These are phyloP conservation scores for Stictonetta naevosa DNA, from an alignment of 2,113 vertebrate genomes.

Conservation along the genomic window DNA sequence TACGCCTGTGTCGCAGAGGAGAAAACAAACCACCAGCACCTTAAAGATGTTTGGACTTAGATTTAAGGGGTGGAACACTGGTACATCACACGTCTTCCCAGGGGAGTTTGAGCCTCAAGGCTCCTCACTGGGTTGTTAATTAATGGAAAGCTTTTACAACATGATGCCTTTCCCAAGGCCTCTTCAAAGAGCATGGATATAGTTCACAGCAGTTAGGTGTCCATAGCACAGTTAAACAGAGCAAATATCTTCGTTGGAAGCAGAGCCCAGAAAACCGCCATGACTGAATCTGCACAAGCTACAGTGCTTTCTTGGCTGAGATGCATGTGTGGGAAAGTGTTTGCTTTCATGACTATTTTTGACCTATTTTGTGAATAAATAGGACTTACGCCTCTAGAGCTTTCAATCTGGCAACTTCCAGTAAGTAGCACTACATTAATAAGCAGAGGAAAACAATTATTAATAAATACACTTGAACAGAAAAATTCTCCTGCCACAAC, in stretches of 20 bases:
- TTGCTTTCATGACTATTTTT: conserved; percentile 50
- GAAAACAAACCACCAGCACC: neutral
- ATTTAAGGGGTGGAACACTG: neutral
- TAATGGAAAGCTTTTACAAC: neutral
- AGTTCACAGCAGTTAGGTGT: neutral
- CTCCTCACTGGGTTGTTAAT: neutral
- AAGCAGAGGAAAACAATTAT: conserved; percentile 1
- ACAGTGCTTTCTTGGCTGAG: conserved; percentile 10
- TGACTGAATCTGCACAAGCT: neutral
- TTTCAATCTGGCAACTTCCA: conserved; percentile 39
- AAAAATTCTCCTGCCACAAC: neutral
- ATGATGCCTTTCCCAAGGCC: neutral
- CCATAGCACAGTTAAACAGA: neutral
- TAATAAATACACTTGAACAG: neutral
- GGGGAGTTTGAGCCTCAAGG: neutral
- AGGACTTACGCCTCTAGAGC: conserved; percentile 26
- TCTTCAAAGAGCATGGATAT: neutral
- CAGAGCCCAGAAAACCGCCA: neutral
- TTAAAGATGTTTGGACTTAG: neutral
- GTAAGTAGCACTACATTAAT: neutral
- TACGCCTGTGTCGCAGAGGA: neutral
- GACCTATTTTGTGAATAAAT: conserved; percentile 59
- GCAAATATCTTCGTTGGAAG: neutral
- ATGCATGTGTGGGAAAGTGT: neutral
- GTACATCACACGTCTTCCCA: neutral